Base-by-base conservation (phyloP, 2,797 vertebrate genomes). In the Tiaroga cobitis region DNA sequence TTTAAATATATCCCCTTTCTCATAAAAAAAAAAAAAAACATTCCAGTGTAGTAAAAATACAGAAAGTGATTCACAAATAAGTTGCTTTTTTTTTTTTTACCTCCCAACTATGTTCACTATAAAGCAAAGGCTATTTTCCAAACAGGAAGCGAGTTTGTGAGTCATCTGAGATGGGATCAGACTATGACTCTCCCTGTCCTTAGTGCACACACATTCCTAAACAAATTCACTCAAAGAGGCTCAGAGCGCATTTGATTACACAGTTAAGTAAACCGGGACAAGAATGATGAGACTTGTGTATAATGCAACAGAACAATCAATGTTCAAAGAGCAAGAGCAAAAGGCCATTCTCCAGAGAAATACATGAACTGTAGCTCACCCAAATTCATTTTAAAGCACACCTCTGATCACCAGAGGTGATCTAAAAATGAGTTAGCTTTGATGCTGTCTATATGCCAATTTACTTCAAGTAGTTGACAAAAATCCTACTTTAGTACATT, bases 181-280 rank as follows among this genome's bases (percentile, higher is more conserved):
- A 75, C 29, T 59, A 29, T 59, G 32, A 77, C 21, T 68, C 29
- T 18, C 63, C 61, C 37, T 41, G 80, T 61, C 46, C 18, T 61
- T 83, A 70, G 13, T 49, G 34, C 73, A 70, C 79, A 74, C 41
- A 87, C 51, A 79, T 65, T 76, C 75, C 46, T 39, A 65, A 63
- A 79, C 41, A 78, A 75, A 87, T 68, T 51, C 39, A 24, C 18
- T 78, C 46, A 56, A 39, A 76, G 46, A 73, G 59, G 34, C 65
- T 54, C 39, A 32, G 43, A 29, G 16, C 69, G 79, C 81, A 76
- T 91, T 86, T 9, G 24, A 87, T 90, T 91, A 91, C 90, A 78
- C 34, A 91, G 87, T 91, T 84, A 89, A 80, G 86, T 86, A 86
- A 43, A 54, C 56, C 67, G 8, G 83, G 69, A n/a, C 19, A 79